These are phyloP conservation scores for Nesometra sesokonis DNA, from an alignment of 35 echinoderm and acorn worm genomes.

Conservation along the genomic window DNA sequence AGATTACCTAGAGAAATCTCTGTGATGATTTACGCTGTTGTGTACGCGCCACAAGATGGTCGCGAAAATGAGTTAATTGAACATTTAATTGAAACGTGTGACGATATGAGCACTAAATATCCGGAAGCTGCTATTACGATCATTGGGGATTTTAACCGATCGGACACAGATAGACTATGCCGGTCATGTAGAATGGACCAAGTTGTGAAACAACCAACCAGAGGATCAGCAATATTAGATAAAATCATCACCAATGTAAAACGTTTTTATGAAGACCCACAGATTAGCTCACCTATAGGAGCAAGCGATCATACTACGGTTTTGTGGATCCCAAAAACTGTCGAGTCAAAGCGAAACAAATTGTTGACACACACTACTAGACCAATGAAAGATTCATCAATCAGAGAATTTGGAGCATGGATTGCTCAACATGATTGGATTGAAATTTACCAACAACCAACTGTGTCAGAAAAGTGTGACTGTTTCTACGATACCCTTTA, in stretches of 20 bases:
- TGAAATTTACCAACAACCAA: neutral
- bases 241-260: conserved; percentile 26
- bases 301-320: conserved; percentile 14
- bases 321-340: conserved; percentile 15
- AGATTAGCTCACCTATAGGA: conserved; percentile 20
- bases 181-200: no score
- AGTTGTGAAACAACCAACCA: neutral
- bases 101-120: no score
- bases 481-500: neutral
- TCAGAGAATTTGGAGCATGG: conserved; percentile 13
- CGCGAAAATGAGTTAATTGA: no score
- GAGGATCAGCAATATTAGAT: neutral
- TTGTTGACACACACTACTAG: neutral
- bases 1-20: no score
- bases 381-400: conserved; percentile 15
- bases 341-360: neutral
- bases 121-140: no score
- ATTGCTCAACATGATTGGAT: conserved; percentile 19
- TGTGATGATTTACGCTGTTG: no score
- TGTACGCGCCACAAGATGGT: no score
- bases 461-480: neutral
- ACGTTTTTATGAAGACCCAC: neutral
- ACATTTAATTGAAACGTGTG: no score
- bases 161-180: no score
- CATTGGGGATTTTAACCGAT: no score